These are phyloP conservation scores for Phallusia fumigata DNA, from an alignment of 23 tunicate genomes.

Conservation along the genomic window DNA sequence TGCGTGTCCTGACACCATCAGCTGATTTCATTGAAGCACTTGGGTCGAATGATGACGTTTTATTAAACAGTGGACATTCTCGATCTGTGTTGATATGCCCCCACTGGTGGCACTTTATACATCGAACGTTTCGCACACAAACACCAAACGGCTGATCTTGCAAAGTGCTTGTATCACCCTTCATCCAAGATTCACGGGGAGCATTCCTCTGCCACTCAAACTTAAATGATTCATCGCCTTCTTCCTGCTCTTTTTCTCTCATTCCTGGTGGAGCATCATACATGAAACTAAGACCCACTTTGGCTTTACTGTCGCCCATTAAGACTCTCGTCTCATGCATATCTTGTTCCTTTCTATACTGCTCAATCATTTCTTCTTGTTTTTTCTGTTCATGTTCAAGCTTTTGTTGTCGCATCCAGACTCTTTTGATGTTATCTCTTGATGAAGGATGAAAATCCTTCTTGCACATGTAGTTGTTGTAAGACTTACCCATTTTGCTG, in stretches of 20 bases:
- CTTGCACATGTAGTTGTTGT: slow-evolving; percentile 97
- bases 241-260: slow-evolving; percentile 72
- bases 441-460: slow-evolving; percentile 99
- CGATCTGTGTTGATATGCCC: slow-evolving; percentile 98
- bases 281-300: slow-evolving; percentile 99
- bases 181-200: slow-evolving; percentile 96
- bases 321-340: slow-evolving; percentile 97
- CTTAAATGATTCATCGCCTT: slow-evolving; percentile 76
- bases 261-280: slow-evolving; percentile 99
- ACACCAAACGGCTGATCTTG: slow-evolving; percentile 99
- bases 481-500: slow-evolving; percentile 95
- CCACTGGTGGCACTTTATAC: slow-evolving; percentile 99
- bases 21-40: slow-evolving; percentile 25
- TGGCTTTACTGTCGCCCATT: slow-evolving; percentile 99
- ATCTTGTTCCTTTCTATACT: slow-evolving; percentile 92
- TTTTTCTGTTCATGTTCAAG: slow-evolving; percentile 76
- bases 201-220: slow-evolving; percentile 99
- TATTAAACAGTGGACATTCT: slow-evolving; percentile 94
- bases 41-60: slow-evolving; percentile 91
- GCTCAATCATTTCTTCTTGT: slow-evolving; percentile 97
- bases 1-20: background rate
- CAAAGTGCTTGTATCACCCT: slow-evolving; percentile 73
- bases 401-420: slow-evolving; percentile 99
- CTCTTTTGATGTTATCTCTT: slow-evolving; percentile 90
- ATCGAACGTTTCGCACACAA: slow-evolving; percentile 92